phyloP scores from a whole-genome alignment of 1,140 invertebrate species.

The Anadara kagoshimensis region DNA sequence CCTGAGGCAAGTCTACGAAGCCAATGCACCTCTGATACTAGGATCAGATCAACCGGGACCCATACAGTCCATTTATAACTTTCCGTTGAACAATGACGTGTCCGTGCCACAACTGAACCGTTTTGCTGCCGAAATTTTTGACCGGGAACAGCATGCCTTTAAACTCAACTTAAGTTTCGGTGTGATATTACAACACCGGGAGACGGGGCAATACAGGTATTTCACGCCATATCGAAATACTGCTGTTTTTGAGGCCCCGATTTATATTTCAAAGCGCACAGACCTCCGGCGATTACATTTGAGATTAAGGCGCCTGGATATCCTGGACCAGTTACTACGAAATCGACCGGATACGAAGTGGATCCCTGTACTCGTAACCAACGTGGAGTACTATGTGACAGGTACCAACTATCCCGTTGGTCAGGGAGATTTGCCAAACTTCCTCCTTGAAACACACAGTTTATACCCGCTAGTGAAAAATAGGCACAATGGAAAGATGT shows the following conservation, averaged over 20 bases:
- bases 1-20: slow-evolving; percentile 15
- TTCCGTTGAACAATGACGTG: slow-evolving; percentile 22
- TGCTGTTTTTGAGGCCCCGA: slow-evolving; percentile 13
- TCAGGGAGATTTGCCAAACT: slow-evolving; percentile 7
- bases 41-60: background rate
- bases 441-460: background rate
- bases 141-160: slow-evolving; percentile 20
- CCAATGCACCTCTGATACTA: slow-evolving; percentile 22
- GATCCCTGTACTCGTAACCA: slow-evolving; percentile 20
- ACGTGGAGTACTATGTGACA: slow-evolving; percentile 14
- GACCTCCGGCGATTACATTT: slow-evolving; percentile 5
- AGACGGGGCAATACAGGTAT: slow-evolving; percentile 29
- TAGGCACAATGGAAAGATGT: background rate
- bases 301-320: slow-evolving; percentile 9
- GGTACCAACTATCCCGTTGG: slow-evolving; percentile 23
- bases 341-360: slow-evolving; percentile 26
- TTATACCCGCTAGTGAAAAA: slow-evolving; percentile 13
- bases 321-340: slow-evolving; percentile 10
- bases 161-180: slow-evolving; percentile 23
- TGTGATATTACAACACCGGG: slow-evolving; percentile 4
- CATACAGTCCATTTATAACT: slow-evolving; percentile 17
- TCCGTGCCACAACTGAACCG: slow-evolving; percentile 11
- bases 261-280: slow-evolving; percentile 21
- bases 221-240: slow-evolving; percentile 12
- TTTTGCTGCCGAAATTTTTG: slow-evolving; percentile 9